Evolutionary conservation across 2,113 vertebrate genomes (phyloP), one percentile per base, ranked within the genome.

Genomic region (Zonotrichia leucophrys): DNA sequence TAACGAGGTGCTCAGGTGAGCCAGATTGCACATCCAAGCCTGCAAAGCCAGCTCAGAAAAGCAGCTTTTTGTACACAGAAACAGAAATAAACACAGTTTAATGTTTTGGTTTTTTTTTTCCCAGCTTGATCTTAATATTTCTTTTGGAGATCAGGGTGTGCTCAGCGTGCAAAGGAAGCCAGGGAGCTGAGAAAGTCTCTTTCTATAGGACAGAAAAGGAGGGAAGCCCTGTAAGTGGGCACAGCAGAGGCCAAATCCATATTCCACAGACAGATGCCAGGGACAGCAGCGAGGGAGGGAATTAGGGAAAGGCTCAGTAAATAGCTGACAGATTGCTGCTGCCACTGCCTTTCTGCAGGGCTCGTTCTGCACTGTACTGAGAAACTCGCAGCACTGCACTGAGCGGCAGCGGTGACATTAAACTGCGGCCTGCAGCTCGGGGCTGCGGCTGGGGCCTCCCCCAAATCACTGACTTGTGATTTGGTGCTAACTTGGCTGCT

Each of bases 281-380:
- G 78, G 62, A 46, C 41, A 67, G 76, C 46, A 50, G 18, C 0
- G 27, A 5, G 9, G 46, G 47, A 85, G 59, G 55, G 72, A 60
- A 67, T 59, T 14, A 30, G 79, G 79, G 83, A 13, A 90, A 95
- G 47, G 87, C 88, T 96, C 85, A 52, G 92, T 86, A 56, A 83
- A 44, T 39, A 83, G 41, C 83, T 96, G 94, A 96, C 77, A 42
- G 69, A 95, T 81, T 86, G 82, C 79, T 91, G 76, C 95, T 96
- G 89, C 94, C 2, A 19, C 77, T 91, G 67, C 89, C 68, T 96
- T 77, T 67, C 95, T 95, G 87, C 49, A 93, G 93, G 92, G 93
- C 76, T 92, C 12, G 35, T 60, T 93, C 4, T 27, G 50, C 28
- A 41, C 79, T 62, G 39, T 4, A 15, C 75, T 24, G 60, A 90